Base-by-base conservation (phyloP, 1,140 invertebrate species). In the Saxidomus purpurata region DNA sequence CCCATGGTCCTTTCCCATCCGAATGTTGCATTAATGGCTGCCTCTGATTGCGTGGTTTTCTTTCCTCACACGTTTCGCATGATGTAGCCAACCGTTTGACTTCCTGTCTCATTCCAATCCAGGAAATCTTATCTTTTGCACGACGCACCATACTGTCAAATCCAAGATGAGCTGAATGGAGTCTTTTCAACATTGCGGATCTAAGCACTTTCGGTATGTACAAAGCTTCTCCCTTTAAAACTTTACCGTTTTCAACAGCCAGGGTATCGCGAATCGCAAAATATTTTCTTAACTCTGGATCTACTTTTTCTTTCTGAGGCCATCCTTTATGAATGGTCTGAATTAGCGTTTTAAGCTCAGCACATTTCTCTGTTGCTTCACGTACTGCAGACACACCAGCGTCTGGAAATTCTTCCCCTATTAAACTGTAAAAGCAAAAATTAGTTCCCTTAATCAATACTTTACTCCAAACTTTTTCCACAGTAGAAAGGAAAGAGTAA, bases 161-260 rank as follows among this genome's bases (percentile, higher is more conserved):
- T 49, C 84, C 80, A 36, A 93, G 89, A 93, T 96, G 95, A 59
- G 90, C 76, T 76, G 86, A 82, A 89, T 96, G 95, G 25, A 95
- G 63, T 47, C 84, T 28, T 63, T 47, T 87, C 19, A 95, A 94
- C 76, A 96, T 92, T 15, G 69, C 36, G 0, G 25, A 0, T 79
- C 90, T 11, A 0, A 91, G 67, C 0, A 55, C 0, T 52, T 84
- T 79, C 15, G 79, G 88, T n/a, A 89, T 89, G 15, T 95, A 77
- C 19, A 95, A 15, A 74, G 92, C 90, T 77, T 94, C 84, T 71
- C 91, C 93, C 59, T 91, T 89, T 69, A 95, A 91, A 28, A 95
- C 43, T 1, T 95, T 82, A 1, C 93, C 43, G 15, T 4, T 8
- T 43, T 4, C 43, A 8, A 43, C 43, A 43, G 4, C 43, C 4